These are phyloP conservation scores for Drosophila teissieri DNA, from an alignment of 1,140 invertebrate genomes.

Conservation along the genomic window DNA sequence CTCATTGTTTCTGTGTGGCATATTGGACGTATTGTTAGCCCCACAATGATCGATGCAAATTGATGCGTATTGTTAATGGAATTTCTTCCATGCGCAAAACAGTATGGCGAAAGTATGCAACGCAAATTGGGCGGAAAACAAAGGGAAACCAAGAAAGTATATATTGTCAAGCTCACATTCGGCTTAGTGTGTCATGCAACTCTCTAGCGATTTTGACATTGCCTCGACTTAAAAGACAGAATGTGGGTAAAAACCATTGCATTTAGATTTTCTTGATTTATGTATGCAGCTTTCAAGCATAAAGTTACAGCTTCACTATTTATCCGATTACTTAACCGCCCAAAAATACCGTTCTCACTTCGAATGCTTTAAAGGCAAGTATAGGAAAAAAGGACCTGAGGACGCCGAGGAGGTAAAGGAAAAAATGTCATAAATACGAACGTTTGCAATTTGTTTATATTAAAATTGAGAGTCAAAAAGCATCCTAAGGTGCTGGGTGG, in stretches of 20 bases:
- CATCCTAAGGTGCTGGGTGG: constrained; percentile 51
- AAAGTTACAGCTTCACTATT: too few species aligned
- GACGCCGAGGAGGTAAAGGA: constrained; percentile 13
- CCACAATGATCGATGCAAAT: constrained; percentile 81
- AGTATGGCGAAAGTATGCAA: constrained; percentile 5
- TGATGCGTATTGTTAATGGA: constrained; percentile 76
- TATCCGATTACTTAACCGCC: too few species aligned
- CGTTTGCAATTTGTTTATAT: constrained; percentile 79
- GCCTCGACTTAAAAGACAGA: not conserved
- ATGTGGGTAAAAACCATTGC: too few species aligned
- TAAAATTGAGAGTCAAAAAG: constrained; percentile 76
- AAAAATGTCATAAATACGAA: constrained; percentile 78
- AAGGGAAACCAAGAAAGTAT: not conserved
- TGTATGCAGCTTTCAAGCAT: too few species aligned
- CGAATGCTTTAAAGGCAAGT: not conserved
- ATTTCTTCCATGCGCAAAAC: constrained; percentile 25
- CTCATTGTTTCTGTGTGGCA: constrained; percentile 56
- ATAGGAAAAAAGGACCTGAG: not conserved
- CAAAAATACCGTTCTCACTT: not conserved
- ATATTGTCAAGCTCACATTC: not conserved
- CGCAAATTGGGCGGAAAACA: constrained; percentile 9
- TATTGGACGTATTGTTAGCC: constrained; percentile 77
- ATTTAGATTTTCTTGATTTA: too few species aligned
- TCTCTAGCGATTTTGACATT: not conserved
- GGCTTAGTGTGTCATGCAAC: not conserved